These are phyloP conservation scores for Manis javanica DNA, from an alignment of 2,797 vertebrate species.

Conservation along the genomic window DNA sequence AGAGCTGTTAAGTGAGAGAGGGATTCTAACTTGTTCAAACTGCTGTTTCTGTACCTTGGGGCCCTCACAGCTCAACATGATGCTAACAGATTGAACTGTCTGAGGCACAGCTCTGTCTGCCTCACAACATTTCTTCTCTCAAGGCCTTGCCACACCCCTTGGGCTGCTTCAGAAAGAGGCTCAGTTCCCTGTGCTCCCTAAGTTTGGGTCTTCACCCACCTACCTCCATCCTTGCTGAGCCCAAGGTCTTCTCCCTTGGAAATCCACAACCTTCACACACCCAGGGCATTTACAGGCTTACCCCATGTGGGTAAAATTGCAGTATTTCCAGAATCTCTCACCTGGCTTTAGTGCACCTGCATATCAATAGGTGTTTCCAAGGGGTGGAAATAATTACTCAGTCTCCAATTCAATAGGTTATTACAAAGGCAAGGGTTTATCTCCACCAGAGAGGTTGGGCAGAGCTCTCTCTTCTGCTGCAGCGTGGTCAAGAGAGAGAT, in stretches of 20 bases:
- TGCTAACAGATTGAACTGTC: background rate
- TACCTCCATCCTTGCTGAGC: background rate
- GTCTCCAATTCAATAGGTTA: no score
- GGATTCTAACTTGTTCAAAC: background rate
- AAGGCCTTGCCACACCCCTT: background rate
- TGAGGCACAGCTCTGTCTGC: background rate
- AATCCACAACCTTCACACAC: background rate
- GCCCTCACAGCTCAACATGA: background rate
- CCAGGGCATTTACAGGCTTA: background rate
- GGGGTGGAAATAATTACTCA: no score
- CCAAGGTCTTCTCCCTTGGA: background rate
- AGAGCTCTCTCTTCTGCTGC: no score
- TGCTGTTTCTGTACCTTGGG: background rate
- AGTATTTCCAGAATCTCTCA: no score
- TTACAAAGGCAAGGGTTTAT: no score
- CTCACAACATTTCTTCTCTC: background rate
- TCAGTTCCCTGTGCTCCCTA: background rate
- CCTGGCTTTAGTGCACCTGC: no score
- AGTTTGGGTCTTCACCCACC: background rate
- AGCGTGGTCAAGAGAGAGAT: no score
- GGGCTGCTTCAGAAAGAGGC: background rate
- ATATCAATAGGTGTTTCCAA: no score
- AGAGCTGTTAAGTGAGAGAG: background rate
- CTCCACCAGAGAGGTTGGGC: no score
- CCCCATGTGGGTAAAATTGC: no score